Base-by-base conservation (phyloP, 2,888 invertebrate genomes). In the Nomada flava region DNA sequence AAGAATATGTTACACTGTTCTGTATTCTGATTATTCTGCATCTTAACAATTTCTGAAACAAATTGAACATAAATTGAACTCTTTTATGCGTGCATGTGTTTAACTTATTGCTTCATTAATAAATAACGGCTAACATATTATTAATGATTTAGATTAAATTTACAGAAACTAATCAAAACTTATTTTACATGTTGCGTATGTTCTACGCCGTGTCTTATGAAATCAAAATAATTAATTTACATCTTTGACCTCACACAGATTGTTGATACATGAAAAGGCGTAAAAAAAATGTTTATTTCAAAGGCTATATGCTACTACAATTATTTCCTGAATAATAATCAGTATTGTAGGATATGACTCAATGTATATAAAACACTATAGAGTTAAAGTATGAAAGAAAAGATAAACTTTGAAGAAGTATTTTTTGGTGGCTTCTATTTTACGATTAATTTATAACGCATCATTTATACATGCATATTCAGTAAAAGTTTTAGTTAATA, bases 281-380 rank as follows among this genome's bases (percentile, higher is more conserved):
- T 15, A 15, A 52, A 15, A 23, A 52, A 64, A 47, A 77, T 73
- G 60, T 79, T 68, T 70, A 11, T 71, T 69, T 60, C 53, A 59
- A 76, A 76, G 78, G 26, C 62, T 67, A 62, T 62, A 68, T 57
- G 72, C 64, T 67, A 64, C 74, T 64, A 63, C 57, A 77, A 67
- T 76, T 53, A 76, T 86, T 85, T 82, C 81, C 73, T 71, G 71
- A 82, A 76, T 82, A 71, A 82, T 79, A 82, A 91, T 90, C 91
- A 91, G 92, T 92, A 92, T 91, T 92, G 87, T 91, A 91, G 90
- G 83, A 87, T 91, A 90, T 85, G 79, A 86, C 83, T 84, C 82
- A 88, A 89, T 89, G 88, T 91, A 91, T 78, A 87, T 86, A 88
- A 87, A 71, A 86, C 70, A 68, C 62, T 73, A 73, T 84, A 79